Conservation (phyloP, 2,797 vertebrate genomes). For the Mallotus villosus region DNA sequence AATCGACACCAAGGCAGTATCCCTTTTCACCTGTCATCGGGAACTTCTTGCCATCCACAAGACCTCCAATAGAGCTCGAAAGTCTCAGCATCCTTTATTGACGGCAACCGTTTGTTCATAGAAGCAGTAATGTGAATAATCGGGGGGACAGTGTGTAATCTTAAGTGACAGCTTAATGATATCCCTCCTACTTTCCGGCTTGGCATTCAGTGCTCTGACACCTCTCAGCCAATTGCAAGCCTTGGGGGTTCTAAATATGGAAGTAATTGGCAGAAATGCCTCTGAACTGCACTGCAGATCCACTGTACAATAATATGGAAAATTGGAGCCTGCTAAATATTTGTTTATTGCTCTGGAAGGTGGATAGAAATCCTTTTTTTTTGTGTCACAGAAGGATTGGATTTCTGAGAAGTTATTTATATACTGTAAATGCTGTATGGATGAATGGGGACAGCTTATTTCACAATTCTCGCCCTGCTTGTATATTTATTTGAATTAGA, state of each 20-base stretch:
- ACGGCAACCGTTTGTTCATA: slow-evolving; percentile 57
- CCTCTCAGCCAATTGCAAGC: slow-evolving; percentile 50
- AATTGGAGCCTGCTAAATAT: slow-evolving; percentile 50
- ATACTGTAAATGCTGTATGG: not conserved
- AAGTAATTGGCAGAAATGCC: slow-evolving; percentile 58
- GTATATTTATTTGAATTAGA: not conserved
- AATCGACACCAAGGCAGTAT: slow-evolving; percentile 32
- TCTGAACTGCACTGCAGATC: slow-evolving; percentile 51
- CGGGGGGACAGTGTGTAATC: slow-evolving; percentile 70
- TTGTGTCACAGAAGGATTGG: not conserved
- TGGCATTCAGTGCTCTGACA: slow-evolving; percentile 53
- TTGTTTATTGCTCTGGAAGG: slow-evolving; percentile 15
- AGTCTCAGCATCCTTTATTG: slow-evolving; percentile 40
- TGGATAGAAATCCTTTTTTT: not conserved
- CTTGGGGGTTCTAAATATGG: slow-evolving; percentile 67
- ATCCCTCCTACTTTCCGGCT: slow-evolving; percentile 41
- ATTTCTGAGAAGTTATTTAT: not conserved
- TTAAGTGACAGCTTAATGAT: slow-evolving; percentile 75
- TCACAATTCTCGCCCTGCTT: not conserved
- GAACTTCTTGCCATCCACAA: slow-evolving; percentile 51
- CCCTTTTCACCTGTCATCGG: slow-evolving; percentile 47
- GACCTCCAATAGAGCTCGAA: slow-evolving; percentile 33
- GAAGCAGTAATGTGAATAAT: slow-evolving; percentile 67
- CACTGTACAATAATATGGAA: slow-evolving; percentile 47
- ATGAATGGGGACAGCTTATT: not conserved